phyloP scores from a whole-genome alignment of 2,113 vertebrate genomes.

The Bubo bubo region DNA sequence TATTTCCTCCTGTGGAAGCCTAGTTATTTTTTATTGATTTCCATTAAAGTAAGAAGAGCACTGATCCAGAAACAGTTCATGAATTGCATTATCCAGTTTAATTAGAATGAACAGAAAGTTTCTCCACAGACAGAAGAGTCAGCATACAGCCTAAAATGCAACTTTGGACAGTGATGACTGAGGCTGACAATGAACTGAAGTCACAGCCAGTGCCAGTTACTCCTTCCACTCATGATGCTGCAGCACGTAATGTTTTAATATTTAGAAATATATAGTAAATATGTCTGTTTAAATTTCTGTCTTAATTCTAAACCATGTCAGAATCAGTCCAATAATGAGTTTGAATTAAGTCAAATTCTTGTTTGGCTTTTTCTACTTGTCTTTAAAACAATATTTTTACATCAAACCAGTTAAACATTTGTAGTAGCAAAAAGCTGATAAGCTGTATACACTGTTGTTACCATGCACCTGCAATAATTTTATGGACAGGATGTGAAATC shows the following conservation, averaged over 20 bases:
- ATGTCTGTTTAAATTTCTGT: neutral
- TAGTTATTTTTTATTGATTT: slow-evolving; percentile 76
- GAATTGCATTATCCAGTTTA: slow-evolving; percentile 76
- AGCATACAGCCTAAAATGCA: slow-evolving; percentile 54
- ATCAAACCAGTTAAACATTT: neutral
- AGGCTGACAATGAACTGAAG: neutral
- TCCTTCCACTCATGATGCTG: neutral
- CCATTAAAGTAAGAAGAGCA: slow-evolving; percentile 65
- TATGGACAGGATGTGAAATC: neutral
- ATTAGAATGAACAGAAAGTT: slow-evolving; percentile 74
- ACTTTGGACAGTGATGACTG: neutral
- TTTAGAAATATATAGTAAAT: neutral
- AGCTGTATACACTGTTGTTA: neutral
- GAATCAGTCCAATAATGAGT: neutral
- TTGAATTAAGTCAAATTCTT: neutral
- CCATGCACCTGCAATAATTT: neutral
- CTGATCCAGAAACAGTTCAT: slow-evolving; percentile 70
- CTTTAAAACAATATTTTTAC: neutral
- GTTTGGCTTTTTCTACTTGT: neutral
- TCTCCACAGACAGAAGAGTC: slow-evolving; percentile 44
- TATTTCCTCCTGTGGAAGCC: slow-evolving; percentile 44
- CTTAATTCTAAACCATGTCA: neutral
- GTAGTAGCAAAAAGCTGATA: neutral
- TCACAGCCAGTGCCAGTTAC: slow-evolving; percentile 7
- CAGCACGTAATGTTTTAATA: neutral